phyloP scores from a whole-genome alignment of 2,888 invertebrate genomes.

The Odontothrips loti region DNA sequence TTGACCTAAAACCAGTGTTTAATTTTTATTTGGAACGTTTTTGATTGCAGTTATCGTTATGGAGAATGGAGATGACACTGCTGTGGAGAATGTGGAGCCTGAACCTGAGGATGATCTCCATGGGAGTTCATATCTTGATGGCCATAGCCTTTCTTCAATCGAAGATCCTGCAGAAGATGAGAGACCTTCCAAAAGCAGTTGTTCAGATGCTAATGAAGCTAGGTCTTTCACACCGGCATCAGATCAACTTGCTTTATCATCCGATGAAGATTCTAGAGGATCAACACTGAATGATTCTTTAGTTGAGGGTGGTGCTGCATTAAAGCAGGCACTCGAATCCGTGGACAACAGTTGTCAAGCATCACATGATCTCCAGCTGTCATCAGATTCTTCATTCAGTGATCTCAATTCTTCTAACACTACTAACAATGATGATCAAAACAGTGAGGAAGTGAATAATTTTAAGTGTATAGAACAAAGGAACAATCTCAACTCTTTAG shows the following conservation, averaged over 20 bases:
- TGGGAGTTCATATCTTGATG: not conserved
- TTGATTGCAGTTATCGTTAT: conserved; percentile 2
- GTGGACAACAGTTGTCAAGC: not conserved
- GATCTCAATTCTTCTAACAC: conserved; percentile 20
- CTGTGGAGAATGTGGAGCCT: conserved; percentile 5
- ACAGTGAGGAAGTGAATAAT: not conserved
- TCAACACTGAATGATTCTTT: not conserved
- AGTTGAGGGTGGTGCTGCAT: not conserved
- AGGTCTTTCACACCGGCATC: not conserved
- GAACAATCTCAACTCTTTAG: not conserved
- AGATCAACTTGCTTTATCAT: conserved; percentile 8
- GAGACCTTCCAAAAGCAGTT: not conserved
- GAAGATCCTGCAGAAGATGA: not conserved
- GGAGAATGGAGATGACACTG: conserved; percentile 3
- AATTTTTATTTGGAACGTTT: not conserved
- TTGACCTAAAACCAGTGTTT: not conserved
- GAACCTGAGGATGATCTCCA: conserved; percentile 10
- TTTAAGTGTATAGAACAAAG: not conserved
- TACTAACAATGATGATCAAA: not conserved
- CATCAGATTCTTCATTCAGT: conserved; percentile 3
- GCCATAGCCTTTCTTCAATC: not conserved
- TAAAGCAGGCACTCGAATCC: not conserved
- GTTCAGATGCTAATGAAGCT: not conserved
- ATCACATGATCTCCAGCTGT: not conserved
- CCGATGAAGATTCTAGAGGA: conserved; percentile 1